Base-by-base conservation (phyloP, 2,888 invertebrate genomes). In the Entomobrya multifasciata region DNA sequence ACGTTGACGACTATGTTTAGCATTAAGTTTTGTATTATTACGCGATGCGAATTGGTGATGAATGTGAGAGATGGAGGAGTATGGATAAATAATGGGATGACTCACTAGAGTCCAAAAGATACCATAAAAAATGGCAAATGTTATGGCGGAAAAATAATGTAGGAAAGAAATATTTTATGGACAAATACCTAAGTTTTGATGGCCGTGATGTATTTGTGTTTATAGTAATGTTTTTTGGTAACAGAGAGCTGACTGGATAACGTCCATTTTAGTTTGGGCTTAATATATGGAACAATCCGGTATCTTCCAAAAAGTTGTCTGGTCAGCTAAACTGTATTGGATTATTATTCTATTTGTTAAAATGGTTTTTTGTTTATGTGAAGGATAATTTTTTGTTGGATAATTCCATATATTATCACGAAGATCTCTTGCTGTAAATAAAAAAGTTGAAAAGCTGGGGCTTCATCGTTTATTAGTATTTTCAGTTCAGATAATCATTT, bases 381-480 rank as follows among this genome's bases (percentile, higher is more conserved):
- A 36, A 36, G 36, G 36, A 36, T 36, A n/a, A n/a, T n/a, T n/a
- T n/a, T n/a, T n/a, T n/a, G 4, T 36, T 36, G 36, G 36, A 36
- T 4, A 36, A 36, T 36, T 36, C 36, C 36, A 8, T 8, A 36
- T n/a, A n/a, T 17, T 20, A 25, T 22, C 25, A 62, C 62, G 11
- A 15, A 27, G 25, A 25, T 8, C 22, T 13, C 62, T 25, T 25
- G 27, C 8, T 36, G 36, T 22, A 36, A 1, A 77, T 41, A 44
- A 77, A 60, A 41, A 8, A 60, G 1, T 6, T 36, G 8, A 36
- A 6, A 36, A 77, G 22, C 52, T 67, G 36, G 77, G 44, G 44
- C 67, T 77, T 84, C 76, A 76, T 84, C 60, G 52, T 65, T 84
- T 77, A 30, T 30, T n/a, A 41, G 15, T 47, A n/a, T 27, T 10